Evolutionary conservation across 2,113 vertebrate species (phyloP).

Genomic region (Acinonyx jubatus): DNA sequence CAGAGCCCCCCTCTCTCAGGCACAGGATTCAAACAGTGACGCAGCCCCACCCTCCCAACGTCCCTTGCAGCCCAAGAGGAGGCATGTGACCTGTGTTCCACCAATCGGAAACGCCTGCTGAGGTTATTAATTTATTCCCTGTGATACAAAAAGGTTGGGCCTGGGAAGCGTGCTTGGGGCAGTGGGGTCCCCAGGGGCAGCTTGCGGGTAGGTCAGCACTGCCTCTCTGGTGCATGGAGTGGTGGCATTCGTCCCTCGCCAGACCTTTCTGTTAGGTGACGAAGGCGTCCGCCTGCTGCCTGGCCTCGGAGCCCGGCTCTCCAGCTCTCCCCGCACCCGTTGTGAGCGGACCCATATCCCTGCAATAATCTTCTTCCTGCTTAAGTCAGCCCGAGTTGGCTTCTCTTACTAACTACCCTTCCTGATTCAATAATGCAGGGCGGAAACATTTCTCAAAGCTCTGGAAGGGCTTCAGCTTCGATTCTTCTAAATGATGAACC

Average conservation of each 20-base stretch:
- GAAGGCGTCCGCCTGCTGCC: accelerated
- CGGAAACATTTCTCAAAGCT: not conserved
- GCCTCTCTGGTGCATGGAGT: not conserved
- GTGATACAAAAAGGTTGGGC: not conserved
- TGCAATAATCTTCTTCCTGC: not conserved
- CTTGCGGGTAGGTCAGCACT: too few species aligned
- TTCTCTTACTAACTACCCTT: not conserved
- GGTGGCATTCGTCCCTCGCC: too few species aligned
- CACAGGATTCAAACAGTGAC: not conserved
- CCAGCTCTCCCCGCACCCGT: accelerated
- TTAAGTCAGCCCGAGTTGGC: too few species aligned
- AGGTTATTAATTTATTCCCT: not conserved
- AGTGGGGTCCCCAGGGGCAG: accelerated
- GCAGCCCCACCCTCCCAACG: not conserved
- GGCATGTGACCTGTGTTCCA: not conserved
- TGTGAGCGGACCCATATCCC: not conserved
- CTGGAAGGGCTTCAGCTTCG: not conserved
- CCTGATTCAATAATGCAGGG: not conserved
- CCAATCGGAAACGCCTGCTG: not conserved
- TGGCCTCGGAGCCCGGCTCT: not conserved
- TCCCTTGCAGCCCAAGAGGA: not conserved
- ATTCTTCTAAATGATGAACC: not conserved
- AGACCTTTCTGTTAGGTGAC: not conserved
- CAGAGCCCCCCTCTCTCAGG: too few species aligned
- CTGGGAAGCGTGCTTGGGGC: not conserved